Evolutionary conservation across 2,888 invertebrate genomes (phyloP).

Genomic region (Philereme vetulata): DNA sequence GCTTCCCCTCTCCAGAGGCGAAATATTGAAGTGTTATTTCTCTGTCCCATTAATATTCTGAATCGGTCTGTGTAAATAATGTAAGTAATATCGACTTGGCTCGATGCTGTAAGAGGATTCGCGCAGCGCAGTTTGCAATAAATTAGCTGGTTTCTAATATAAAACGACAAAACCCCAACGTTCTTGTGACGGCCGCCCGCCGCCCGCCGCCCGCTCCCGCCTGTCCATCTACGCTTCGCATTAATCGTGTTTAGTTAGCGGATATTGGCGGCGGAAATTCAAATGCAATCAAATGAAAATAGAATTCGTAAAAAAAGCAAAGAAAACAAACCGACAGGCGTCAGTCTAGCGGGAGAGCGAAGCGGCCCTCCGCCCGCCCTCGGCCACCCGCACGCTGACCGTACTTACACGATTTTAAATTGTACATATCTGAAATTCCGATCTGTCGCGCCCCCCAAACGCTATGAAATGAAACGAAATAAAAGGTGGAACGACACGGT

Average conservation of each 20-base stretch:
- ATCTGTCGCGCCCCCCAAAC: conserved; percentile 82
- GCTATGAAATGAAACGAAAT: conserved; percentile 84
- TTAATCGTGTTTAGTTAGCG: conserved; percentile 85
- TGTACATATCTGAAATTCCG: conserved; percentile 84
- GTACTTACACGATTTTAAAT: conserved; percentile 84
- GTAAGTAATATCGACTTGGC: conserved; percentile 48
- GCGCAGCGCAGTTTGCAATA: conserved; percentile 79
- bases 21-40: conserved; percentile 26
- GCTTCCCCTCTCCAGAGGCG: neutral
- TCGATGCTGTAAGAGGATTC: conserved; percentile 65
- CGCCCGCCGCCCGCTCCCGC: conserved; percentile 56
- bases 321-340: conserved; percentile 83
- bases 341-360: conserved; percentile 76
- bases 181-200: conserved; percentile 52
- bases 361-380: conserved; percentile 56
- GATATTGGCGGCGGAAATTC: conserved; percentile 84
- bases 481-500: conserved; percentile 76
- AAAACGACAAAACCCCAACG: conserved; percentile 80
- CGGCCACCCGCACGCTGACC: conserved; percentile 68
- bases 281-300: conserved; percentile 85
- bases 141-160: conserved; percentile 82
- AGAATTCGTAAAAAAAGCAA: conserved; percentile 82
- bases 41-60: conserved; percentile 25
- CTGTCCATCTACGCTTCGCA: conserved; percentile 80
- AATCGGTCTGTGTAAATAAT: conserved; percentile 49